These are phyloP conservation scores for Microchirus variegatus DNA, from an alignment of 2,797 vertebrate genomes.

Conservation along the genomic window DNA sequence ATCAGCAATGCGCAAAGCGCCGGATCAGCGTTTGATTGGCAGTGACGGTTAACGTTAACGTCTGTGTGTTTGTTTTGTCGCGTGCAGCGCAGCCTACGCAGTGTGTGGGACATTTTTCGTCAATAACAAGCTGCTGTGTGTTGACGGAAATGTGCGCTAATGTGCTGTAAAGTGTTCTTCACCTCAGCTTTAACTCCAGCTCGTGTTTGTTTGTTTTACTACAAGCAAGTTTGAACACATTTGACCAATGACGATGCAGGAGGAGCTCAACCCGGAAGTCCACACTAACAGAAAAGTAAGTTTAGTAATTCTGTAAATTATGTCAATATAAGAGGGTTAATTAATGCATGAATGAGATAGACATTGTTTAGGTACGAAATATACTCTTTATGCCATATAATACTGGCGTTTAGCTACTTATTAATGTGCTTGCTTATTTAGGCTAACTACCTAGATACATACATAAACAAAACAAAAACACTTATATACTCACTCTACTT, in stretches of 20 bases:
- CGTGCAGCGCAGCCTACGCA: not conserved
- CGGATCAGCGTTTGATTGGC: conserved; percentile 65
- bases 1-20: conserved; percentile 68
- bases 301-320: too few relatives aligned
- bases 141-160: not conserved
- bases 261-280: conserved; percentile 37
- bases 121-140: too few relatives aligned
- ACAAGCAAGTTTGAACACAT: not conserved
- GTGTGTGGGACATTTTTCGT: not conserved
- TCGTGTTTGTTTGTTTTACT: not conserved
- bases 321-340: too few relatives aligned
- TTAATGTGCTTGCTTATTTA: too few relatives aligned
- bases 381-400: too few relatives aligned
- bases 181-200: not conserved
- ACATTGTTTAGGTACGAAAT: too few relatives aligned
- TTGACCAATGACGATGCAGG: conserved; percentile 25
- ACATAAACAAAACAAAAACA: too few relatives aligned
- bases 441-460: too few relatives aligned
- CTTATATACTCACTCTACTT: too few relatives aligned
- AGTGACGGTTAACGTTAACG: not conserved
- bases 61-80: not conserved
- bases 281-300: not conserved
- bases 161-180: not conserved
- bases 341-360: too few relatives aligned
- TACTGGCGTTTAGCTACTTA: too few relatives aligned